Percentiles rank a stretch among this genome's conserved stretches.
Evolutionary conservation across 2,113 vertebrate genomes (phyloP).

Genomic region (Podarcis raffonei): DNA sequence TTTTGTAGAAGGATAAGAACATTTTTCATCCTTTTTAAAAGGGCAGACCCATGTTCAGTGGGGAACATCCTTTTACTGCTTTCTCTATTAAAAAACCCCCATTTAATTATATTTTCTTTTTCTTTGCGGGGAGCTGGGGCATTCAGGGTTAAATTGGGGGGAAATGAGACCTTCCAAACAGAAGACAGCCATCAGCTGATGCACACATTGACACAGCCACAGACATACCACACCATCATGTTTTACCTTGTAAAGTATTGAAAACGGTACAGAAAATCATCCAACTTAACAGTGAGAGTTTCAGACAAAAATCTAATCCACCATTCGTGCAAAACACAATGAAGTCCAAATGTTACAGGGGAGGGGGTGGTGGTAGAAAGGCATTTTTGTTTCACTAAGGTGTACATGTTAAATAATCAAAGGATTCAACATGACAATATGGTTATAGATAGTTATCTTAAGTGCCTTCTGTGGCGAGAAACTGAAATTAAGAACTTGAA

Average conservation of each 20-base stretch:
- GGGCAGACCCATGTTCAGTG: constrained; percentile 1
- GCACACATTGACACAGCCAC: constrained; percentile 4
- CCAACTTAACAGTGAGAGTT: constrained; percentile 4
- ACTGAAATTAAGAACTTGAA: constrained; percentile 84
- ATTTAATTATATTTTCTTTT: constrained; percentile 43
- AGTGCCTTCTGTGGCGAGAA: constrained; percentile 86
- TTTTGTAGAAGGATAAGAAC: constrained; percentile 35
- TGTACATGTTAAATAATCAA: constrained; percentile 91
- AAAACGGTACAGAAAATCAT: constrained; percentile 43
- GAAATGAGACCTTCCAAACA: constrained; percentile 12
- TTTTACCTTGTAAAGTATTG: constrained; percentile 7
- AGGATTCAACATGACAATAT: constrained; percentile 90
- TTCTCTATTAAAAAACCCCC: constrained; percentile 28
- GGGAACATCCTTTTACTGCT: not conserved
- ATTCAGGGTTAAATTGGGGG: not conserved
- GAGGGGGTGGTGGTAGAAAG: constrained; percentile 52
- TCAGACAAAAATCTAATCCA: constrained; percentile 57
- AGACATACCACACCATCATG: not conserved
- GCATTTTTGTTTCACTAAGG: constrained; percentile 84
- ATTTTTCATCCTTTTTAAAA: constrained; percentile 43
- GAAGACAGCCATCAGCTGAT: not conserved
- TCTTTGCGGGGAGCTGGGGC: not conserved
- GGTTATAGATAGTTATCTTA: constrained; percentile 92
- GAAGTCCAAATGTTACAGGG: constrained; percentile 74
- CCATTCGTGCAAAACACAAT: constrained; percentile 68